A percentile compares a stretch with the other conserved stretches of the same genome.
These are phyloP conservation scores for Halictus quadricinctus DNA, from an alignment of 2,888 invertebrate species.

Conservation along the genomic window DNA sequence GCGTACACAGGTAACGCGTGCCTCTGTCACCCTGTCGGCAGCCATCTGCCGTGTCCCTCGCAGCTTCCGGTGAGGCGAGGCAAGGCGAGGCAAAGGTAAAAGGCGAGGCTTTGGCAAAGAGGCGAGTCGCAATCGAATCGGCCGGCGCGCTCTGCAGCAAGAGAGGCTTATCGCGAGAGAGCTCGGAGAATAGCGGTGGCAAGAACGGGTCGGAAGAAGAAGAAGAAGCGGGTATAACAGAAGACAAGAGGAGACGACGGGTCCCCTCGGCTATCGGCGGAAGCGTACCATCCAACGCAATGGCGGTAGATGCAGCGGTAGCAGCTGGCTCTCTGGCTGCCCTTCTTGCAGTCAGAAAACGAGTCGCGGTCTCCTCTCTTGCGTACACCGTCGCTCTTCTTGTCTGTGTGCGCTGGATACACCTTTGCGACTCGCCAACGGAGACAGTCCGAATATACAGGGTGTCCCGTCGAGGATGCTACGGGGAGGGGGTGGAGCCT, in stretches of 20 bases:
- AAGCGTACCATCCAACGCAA: slow-evolving; percentile 61
- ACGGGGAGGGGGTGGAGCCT: neutral
- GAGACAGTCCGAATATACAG: slow-evolving; percentile 30
- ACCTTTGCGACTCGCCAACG: neutral
- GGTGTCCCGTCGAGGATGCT: neutral
- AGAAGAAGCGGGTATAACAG: slow-evolving; percentile 32
- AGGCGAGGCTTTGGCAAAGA: neutral
- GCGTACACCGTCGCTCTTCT: slow-evolving; percentile 8
- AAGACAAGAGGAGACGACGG: slow-evolving; percentile 13
- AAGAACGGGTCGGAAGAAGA: slow-evolving; percentile 41
- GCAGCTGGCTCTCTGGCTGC: slow-evolving; percentile 58
- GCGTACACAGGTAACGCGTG: slow-evolving; percentile 70
- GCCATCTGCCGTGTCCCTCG: slow-evolving; percentile 64
- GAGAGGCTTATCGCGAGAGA: slow-evolving; percentile 42
- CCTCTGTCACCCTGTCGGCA: slow-evolving; percentile 71
- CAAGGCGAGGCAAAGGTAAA: slow-evolving; percentile 32
- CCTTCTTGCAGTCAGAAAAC: slow-evolving; percentile 57
- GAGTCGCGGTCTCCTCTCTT: slow-evolving; percentile 53
- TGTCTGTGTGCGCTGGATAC: slow-evolving; percentile 15
- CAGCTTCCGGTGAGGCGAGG: slow-evolving; percentile 54
- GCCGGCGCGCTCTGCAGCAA: slow-evolving; percentile 14
- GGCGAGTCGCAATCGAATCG: slow-evolving; percentile 54
- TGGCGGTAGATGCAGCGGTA: slow-evolving; percentile 62
- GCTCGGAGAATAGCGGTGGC: slow-evolving; percentile 25
- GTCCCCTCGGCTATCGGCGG: slow-evolving; percentile 58